phyloP scores from a whole-genome alignment of 1,140 invertebrate genomes.

The Cotesia glomerata region DNA sequence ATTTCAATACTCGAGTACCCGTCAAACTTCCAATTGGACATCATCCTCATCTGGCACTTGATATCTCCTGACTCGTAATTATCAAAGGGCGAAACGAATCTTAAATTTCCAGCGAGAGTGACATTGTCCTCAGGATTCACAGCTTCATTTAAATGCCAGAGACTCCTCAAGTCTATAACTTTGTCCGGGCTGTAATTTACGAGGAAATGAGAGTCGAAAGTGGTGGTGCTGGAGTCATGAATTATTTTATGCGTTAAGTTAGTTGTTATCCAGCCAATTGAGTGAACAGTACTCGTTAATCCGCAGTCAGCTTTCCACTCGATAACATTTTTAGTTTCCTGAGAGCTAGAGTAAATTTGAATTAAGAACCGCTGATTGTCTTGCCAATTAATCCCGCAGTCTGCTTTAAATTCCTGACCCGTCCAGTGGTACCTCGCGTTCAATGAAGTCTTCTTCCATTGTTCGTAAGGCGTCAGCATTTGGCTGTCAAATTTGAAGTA shows the following conservation, averaged over 20 bases:
- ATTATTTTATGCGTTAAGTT: slow-evolving; percentile 63
- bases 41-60: slow-evolving; percentile 69
- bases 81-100: slow-evolving; percentile 65
- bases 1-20: slow-evolving; percentile 73
- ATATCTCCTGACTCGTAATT: slow-evolving; percentile 72
- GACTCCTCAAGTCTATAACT: slow-evolving; percentile 64
- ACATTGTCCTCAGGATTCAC: slow-evolving; percentile 44
- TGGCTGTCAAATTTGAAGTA: slow-evolving; percentile 60
- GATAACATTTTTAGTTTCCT: slow-evolving; percentile 45
- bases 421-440: slow-evolving; percentile 62
- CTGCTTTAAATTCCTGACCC: slow-evolving; percentile 49
- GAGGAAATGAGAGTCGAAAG: slow-evolving; percentile 62
- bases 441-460: slow-evolving; percentile 75
- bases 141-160: slow-evolving; percentile 63
- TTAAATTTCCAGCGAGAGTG: slow-evolving; percentile 67
- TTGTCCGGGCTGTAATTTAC: slow-evolving; percentile 65
- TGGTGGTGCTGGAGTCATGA: slow-evolving; percentile 53
- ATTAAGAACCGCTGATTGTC: slow-evolving; percentile 64
- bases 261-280: slow-evolving; percentile 64
- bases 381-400: slow-evolving; percentile 66
- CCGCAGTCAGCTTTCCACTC: slow-evolving; percentile 63
- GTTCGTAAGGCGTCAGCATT: slow-evolving; percentile 73
- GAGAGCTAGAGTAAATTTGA: slow-evolving; percentile 61
- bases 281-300: slow-evolving; percentile 66
- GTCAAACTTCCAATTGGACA: slow-evolving; percentile 66